Base-by-base conservation (phyloP, 2,888 invertebrate genomes). In the Apantesis nais region DNA sequence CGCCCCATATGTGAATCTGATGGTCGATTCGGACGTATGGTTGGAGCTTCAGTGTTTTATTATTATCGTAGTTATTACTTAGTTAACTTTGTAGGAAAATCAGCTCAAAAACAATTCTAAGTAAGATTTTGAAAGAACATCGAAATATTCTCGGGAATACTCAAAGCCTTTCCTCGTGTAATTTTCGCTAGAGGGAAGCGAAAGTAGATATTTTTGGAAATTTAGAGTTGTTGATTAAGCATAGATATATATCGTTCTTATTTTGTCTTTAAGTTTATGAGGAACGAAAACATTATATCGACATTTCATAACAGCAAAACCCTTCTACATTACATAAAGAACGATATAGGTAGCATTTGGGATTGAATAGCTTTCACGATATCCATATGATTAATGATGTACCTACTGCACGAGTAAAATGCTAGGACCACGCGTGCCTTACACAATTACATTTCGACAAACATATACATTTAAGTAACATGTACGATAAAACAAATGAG, bases 151-250 rank as follows among this genome's bases (percentile, higher is more conserved):
- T 22, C 11, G 11, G 25, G 25, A 55, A 55, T 55, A 11, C 25
- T n/a, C 25, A 55, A 55, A 25, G 14, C 25, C 14, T 55, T 55
- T 55, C 25, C 25, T n/a, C 52, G n/a, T n/a, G 52, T 52, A 52
- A 52, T n/a, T 52, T 52, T 52, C n/a, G 11, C 14, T 14, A 0
- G 5, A 55, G 25, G n/a, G 55, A 3, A 55, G 55, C 55, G 55
- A 12, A 14, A 25, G 25, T 1, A 55, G 58, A 64, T 65, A 69
- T 69, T 69, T 65, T 44, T 60, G 64, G 64, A 25, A 48, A 19
- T 55, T 37, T 48, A 31, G 44, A 25, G 55, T 64, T 64, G 44
- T 58, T 34, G n/a, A 25, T 14, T 55, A 44, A 44, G 34, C 58
- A 64, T 44, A 52, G 22, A 2, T 52, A 52, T 44, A 8, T n/a